phyloP scores from a whole-genome alignment of 1,140 invertebrate genomes.

The Paramacrobiotus metropolitanus region DNA sequence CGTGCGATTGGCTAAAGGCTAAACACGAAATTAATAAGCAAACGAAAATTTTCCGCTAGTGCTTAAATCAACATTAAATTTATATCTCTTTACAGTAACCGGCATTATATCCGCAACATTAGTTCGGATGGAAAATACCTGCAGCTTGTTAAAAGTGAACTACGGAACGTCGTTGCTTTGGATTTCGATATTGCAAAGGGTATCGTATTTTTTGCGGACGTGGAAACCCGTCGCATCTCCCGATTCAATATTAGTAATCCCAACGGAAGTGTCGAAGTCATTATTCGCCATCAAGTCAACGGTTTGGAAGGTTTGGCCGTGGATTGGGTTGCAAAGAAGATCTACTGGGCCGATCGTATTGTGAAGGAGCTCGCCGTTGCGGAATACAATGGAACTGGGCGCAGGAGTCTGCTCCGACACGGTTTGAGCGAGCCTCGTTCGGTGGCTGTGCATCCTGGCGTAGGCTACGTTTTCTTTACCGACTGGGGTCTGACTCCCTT shows the following conservation, averaged over 20 bases:
- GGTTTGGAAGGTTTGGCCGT: conserved; percentile 84
- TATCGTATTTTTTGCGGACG: conserved; percentile 77
- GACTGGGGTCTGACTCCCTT: conserved; percentile 80
- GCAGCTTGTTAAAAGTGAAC: conserved; percentile 69
- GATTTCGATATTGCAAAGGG: conserved; percentile 68
- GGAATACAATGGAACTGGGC: conserved; percentile 70
- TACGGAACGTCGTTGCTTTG: conserved; percentile 83
- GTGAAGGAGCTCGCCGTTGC: conserved; percentile 71
- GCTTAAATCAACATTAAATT: too few relatives aligned
- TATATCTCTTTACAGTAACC: conserved; percentile 40
- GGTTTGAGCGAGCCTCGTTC: conserved; percentile 75
- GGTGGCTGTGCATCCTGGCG: conserved; percentile 76
- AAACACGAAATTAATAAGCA: too few relatives aligned
- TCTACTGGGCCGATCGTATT: conserved; percentile 91
- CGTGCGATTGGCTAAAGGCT: too few relatives aligned
- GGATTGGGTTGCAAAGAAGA: conserved; percentile 84
- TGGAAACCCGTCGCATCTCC: conserved; percentile 73
- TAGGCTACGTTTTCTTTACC: conserved; percentile 77
- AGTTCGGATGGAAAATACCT: conserved; percentile 62
- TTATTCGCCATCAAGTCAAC: conserved; percentile 74
- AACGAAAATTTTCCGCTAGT: too few relatives aligned
- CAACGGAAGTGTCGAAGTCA: conserved; percentile 37
- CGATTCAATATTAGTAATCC: conserved; percentile 29
- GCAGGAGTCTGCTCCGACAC: conserved; percentile 58
- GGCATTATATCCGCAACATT: conserved; percentile 90